Conservation (phyloP, 1,140 invertebrate genomes). For the Aphis craccivora region DNA sequence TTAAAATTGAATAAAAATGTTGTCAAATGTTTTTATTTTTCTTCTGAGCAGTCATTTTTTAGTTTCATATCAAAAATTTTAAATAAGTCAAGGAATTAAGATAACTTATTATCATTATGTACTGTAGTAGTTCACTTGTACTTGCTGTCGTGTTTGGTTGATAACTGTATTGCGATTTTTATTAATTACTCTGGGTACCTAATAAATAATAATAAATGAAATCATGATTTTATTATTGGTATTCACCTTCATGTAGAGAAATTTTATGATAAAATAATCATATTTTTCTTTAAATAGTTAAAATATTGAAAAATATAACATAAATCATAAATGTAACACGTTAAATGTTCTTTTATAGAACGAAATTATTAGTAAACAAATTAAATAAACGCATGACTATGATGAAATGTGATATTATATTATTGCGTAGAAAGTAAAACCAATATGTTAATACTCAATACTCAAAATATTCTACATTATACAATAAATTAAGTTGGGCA, state of each 20-base stretch:
- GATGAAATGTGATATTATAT: neutral
- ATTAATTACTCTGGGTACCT: neutral
- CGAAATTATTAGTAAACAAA: neutral
- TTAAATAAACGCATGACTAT: neutral
- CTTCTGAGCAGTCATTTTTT: no score
- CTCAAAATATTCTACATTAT: neutral
- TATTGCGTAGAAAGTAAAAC: neutral
- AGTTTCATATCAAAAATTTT: no score
- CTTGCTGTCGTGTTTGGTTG: neutral
- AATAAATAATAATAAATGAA: neutral
- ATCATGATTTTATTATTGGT: neutral
- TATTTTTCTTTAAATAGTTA: neutral
- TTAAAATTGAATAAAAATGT: no score
- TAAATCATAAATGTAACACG: neutral
- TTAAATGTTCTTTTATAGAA: neutral
- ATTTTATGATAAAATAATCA: neutral
- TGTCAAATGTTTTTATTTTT: no score
- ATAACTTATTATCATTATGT: neutral
- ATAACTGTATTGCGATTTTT: neutral
- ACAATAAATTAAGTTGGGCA: neutral
- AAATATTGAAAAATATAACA: neutral
- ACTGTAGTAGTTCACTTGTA: neutral
- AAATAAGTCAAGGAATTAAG: no score
- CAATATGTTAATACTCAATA: neutral
- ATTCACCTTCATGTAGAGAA: neutral